Base-by-base conservation (phyloP, 2,113 vertebrate species). In the Lagopus leucura region DNA sequence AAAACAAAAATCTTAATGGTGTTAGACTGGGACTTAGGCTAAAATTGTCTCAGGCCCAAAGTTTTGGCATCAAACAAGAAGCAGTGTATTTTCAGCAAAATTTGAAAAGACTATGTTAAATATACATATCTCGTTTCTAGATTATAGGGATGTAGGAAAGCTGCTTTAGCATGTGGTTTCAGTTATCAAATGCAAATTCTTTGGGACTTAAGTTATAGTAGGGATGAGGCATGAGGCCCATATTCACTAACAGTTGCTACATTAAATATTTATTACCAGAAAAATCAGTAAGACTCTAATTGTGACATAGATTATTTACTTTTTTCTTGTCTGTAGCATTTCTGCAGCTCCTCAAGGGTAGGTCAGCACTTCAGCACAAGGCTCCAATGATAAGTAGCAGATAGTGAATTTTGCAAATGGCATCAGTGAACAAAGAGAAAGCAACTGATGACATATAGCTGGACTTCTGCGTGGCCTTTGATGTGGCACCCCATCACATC, bases 141-240 rank as follows among this genome's bases (percentile, higher is more conserved):
- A 76, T 87, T 87, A 47, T 22, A 54, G 11, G 19, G 28, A 61
- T 48, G 8, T 43, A 13, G 72, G 89, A 88, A 78, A 38, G 7
- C 30, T 82, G 20, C 4, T 92, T 95, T 79, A 4, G 24, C 80
- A 75, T 93, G 57, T 88, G 57, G 20, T 94, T 86, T 95, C 21
- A 78, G 20, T 90, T 93, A 65, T 78, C 48, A 66, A 63, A 48
- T 65, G 20, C 47, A 94, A 90, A 84, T 32, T 73, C 30, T 48
- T 50, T 27, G 36, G 22, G 11, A 11, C 61, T 10, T 20, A 82
- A n/a, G 57, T 75, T 52, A 69, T 66, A 92, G 16, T 40, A 73
- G 1, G 22, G 47, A 32, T 27, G 13, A 69, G 61, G 71, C 34
- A 32, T 32, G 30, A 85, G 45, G 24, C 18, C 4, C 13, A 14